Conservation (phyloP, 2,888 invertebrate species). For the Lithophane semibrunnea region DNA sequence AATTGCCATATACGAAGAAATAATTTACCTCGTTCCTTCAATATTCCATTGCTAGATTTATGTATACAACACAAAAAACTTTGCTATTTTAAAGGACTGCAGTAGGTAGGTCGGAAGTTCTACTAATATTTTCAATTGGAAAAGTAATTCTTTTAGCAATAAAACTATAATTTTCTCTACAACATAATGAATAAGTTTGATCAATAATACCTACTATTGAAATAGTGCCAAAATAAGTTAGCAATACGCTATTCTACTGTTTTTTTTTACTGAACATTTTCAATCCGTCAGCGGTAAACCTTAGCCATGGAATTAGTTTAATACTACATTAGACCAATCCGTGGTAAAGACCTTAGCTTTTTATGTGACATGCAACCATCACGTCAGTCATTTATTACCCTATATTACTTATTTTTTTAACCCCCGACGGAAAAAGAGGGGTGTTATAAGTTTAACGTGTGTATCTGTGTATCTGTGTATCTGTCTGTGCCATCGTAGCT, state of each 20-base stretch:
- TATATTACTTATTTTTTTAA: neutral
- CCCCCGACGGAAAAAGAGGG: too few species aligned
- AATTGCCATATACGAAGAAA: too few species aligned
- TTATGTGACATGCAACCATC: slow-evolving; percentile 12
- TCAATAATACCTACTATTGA: neutral
- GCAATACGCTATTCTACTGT: too few species aligned
- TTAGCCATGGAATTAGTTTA: neutral
- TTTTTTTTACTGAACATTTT: neutral
- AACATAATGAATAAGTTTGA: neutral
- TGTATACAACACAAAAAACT: too few species aligned
- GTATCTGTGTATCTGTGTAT: too few species aligned
- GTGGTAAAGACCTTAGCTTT: neutral
- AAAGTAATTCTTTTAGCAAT: neutral
- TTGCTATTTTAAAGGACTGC: neutral
- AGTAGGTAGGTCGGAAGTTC: neutral
- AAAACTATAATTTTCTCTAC: neutral
- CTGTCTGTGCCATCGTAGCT: too few species aligned
- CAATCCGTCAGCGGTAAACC: slow-evolving; percentile 1
- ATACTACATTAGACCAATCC: neutral
- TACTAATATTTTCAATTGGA: neutral
- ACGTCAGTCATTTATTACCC: slow-evolving; percentile 19
- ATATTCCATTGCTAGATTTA: too few species aligned
- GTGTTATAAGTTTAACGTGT: too few species aligned
- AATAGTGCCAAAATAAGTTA: neutral
- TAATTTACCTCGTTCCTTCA: too few species aligned